These are phyloP conservation scores for Dynastes maya DNA, from an alignment of 2,888 invertebrate species.

Conservation along the genomic window DNA sequence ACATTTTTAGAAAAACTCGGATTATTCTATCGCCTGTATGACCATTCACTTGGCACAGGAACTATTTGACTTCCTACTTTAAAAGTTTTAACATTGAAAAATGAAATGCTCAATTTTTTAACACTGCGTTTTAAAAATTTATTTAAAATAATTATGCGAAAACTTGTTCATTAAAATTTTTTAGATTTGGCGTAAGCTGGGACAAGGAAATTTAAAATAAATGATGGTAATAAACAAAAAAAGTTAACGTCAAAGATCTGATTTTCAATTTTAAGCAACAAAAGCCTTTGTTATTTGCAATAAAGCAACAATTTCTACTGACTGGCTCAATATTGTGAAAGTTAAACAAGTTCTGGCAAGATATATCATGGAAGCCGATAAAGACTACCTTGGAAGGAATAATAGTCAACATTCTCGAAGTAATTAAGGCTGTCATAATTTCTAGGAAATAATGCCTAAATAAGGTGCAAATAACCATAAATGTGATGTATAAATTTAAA, in stretches of 20 bases:
- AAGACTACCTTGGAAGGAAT: constrained; percentile 10
- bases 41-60: too few species aligned
- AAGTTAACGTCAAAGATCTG: neutral
- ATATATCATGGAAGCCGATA: constrained; percentile 1
- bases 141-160: too few species aligned
- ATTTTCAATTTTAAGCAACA: neutral
- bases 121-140: too few species aligned
- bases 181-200: too few species aligned
- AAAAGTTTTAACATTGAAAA: too few species aligned
- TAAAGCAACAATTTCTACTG: neutral
- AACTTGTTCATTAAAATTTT: too few species aligned
- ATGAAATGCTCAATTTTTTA: too few species aligned
- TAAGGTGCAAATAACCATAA: neutral
- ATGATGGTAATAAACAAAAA: too few species aligned
- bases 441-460: neutral
- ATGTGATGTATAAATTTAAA: neutral
- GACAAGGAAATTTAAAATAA: too few species aligned
- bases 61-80: too few species aligned
- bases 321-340: neutral
- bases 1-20: neutral
- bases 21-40: neutral
- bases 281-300: neutral
- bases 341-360: neutral
- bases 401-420: constrained; percentile 5
- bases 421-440: too few species aligned